These are phyloP conservation scores for Boloria selene DNA, from an alignment of 2,888 invertebrate genomes.

Conservation along the genomic window DNA sequence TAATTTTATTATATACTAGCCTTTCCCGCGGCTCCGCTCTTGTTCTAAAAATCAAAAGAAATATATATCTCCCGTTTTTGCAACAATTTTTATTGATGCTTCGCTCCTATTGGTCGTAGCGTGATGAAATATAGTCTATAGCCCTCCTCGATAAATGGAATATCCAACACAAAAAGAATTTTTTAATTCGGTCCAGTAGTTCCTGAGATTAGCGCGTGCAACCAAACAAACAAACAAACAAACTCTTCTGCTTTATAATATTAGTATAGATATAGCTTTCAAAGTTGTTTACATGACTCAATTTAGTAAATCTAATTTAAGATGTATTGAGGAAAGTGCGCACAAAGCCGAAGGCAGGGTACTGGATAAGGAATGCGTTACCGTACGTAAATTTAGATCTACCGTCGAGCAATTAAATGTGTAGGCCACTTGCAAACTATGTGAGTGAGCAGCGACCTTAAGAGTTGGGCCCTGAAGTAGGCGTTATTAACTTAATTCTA, in stretches of 20 bases:
- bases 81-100: too few relatives aligned
- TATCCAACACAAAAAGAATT: too few relatives aligned
- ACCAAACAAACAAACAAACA: too few relatives aligned
- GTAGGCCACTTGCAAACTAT: slow-evolving; percentile 58
- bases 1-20: neutral
- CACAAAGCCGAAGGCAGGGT: neutral
- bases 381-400: slow-evolving; percentile 30
- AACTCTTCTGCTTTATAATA: too few relatives aligned
- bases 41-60: too few relatives aligned
- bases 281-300: slow-evolving; percentile 1
- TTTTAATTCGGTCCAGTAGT: too few relatives aligned
- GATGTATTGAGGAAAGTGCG: slow-evolving; percentile 1
- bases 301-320: neutral
- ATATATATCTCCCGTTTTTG: too few relatives aligned
- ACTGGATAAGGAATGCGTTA: slow-evolving; percentile 32
- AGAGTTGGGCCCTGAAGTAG: slow-evolving; percentile 45
- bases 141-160: too few relatives aligned
- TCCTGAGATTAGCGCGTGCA: too few relatives aligned
- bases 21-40: too few relatives aligned
- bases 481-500: slow-evolving; percentile 15
- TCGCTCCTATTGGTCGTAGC: too few relatives aligned
- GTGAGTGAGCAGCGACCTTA: slow-evolving; percentile 56
- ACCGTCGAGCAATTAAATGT: slow-evolving; percentile 45
- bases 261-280: neutral
- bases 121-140: too few relatives aligned